phyloP scores from a whole-genome alignment of 2,888 invertebrate species.

The Andrena camellia region DNA sequence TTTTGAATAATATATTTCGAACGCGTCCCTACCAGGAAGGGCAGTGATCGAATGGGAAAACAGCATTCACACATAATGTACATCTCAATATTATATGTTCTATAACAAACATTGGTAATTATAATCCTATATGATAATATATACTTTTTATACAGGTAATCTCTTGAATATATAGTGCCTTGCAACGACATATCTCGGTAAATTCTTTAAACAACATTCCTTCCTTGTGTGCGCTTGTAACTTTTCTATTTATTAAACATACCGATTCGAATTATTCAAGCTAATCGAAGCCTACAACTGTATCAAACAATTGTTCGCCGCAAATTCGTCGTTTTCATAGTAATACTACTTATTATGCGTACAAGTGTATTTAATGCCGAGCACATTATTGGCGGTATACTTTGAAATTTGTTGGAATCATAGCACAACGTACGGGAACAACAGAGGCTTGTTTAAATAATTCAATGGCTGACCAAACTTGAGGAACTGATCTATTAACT shows the following conservation, averaged over 20 bases:
- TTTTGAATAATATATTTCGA: constrained; percentile 10
- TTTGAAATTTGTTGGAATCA: not conserved
- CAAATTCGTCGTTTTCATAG: constrained; percentile 2
- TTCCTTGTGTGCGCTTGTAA: constrained; percentile 28
- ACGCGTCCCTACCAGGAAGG: constrained; percentile 10
- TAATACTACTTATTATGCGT: constrained; percentile 2
- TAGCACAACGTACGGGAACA: not conserved
- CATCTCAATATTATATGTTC: constrained; percentile 11
- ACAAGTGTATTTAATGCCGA: not conserved
- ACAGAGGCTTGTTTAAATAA: not conserved
- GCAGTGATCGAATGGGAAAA: constrained; percentile 1
- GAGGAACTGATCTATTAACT: constrained; percentile 3
- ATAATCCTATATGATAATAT: constrained; percentile 30
- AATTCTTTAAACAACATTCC: constrained; percentile 2
- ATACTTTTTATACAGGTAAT: constrained; percentile 37
- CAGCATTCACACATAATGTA: constrained; percentile 5
- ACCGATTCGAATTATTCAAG: not conserved
- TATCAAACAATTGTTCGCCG: constrained; percentile 8
- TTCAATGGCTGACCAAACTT: constrained; percentile 4
- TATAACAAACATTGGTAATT: constrained; percentile 23
- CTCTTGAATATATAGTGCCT: constrained; percentile 30
- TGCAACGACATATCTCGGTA: constrained; percentile 15
- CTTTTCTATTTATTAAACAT: constrained; percentile 8
- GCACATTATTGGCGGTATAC: not conserved
- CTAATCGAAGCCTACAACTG: not conserved